Percentiles rank a stretch among this genome's conserved stretches.
Evolutionary conservation across 2,113 vertebrate genomes (phyloP).

Genomic region (Ciconia boyciana): DNA sequence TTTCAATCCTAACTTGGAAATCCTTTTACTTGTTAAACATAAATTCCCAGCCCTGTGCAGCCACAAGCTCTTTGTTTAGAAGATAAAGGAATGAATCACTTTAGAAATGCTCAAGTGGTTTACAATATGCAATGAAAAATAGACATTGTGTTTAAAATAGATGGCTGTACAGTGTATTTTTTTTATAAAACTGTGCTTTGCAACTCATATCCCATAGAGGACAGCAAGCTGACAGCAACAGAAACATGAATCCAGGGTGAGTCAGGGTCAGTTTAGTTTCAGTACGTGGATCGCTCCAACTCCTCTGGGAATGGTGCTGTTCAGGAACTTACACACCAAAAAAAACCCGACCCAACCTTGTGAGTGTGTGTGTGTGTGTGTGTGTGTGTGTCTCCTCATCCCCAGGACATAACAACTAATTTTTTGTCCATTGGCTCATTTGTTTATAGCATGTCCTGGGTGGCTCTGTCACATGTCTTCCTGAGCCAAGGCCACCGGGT

Average conservation of each 20-base stretch:
- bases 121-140: constrained; percentile 48
- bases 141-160: constrained; percentile 44
- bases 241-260: constrained; percentile 3
- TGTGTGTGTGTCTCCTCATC: background rate
- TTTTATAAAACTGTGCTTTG: background rate
- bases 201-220: constrained; percentile 17
- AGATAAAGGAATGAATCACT: constrained; percentile 60
- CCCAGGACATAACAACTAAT: background rate
- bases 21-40: background rate
- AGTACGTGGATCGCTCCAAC: background rate
- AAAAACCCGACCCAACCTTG: background rate
- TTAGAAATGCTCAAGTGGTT: constrained; percentile 36
- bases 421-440: background rate
- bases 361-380: too few species aligned
- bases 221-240: constrained; percentile 10
- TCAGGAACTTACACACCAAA: background rate
- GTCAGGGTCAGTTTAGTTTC: constrained; percentile 1
- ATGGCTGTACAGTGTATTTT: background rate
- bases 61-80: constrained; percentile 45
- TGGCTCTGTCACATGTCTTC: background rate
- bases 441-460: background rate
- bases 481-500: background rate
- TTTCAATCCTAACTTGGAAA: background rate
- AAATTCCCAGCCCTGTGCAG: background rate
- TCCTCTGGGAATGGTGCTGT: background rate